phyloP scores from a whole-genome alignment of 2,888 invertebrate species.

The Lottia scabra region DNA sequence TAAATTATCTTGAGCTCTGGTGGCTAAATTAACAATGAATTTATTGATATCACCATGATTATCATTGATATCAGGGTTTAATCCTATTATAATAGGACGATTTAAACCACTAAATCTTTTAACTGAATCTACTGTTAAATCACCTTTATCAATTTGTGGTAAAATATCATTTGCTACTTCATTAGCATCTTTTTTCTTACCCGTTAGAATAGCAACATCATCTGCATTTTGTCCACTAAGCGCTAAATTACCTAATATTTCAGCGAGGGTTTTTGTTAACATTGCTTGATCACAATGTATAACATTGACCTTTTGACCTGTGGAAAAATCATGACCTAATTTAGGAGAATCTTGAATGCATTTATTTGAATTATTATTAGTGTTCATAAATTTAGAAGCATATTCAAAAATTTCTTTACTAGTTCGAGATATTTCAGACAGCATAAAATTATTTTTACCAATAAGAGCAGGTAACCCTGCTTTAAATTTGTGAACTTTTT shows the following conservation, averaged over 20 bases:
- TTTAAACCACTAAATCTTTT: constrained; percentile 54
- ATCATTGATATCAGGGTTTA: constrained; percentile 49
- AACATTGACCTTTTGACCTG: constrained; percentile 49
- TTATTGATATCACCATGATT: constrained; percentile 54
- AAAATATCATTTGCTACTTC: constrained; percentile 23
- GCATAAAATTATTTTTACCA: constrained; percentile 58
- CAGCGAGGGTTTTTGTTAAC: constrained; percentile 37
- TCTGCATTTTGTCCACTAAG: constrained; percentile 40
- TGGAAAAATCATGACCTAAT: constrained; percentile 47
- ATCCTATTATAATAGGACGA: constrained; percentile 48
- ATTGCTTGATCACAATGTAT: constrained; percentile 44
- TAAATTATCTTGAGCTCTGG: constrained; percentile 51
- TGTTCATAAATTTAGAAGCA: constrained; percentile 50
- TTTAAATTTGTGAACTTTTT: constrained; percentile 57
- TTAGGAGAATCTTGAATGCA: constrained; percentile 29
- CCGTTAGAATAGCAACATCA: constrained; percentile 53
- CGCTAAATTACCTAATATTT: constrained; percentile 39
- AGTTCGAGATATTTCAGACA: constrained; percentile 55
- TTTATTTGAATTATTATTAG: constrained; percentile 20
- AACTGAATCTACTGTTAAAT: constrained; percentile 44
- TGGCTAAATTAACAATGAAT: constrained; percentile 52
- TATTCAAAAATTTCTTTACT: constrained; percentile 57
- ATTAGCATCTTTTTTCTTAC: constrained; percentile 43
- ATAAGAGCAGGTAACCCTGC: constrained; percentile 53
- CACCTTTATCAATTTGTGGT: neutral